Conservation (phyloP, 2,113 vertebrate species). For the Amblyopsis rosae region DNA sequence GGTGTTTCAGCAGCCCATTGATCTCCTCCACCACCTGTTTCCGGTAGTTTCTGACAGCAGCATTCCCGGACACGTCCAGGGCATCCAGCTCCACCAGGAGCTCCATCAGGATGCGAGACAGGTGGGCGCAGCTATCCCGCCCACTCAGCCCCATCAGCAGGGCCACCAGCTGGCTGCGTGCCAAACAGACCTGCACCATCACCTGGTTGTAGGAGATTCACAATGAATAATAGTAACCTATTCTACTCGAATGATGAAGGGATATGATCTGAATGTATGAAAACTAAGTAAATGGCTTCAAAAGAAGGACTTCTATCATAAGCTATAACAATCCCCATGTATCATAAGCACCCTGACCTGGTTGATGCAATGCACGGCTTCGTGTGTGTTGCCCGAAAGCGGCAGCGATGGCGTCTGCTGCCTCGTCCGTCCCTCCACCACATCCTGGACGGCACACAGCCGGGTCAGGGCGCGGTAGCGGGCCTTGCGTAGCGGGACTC, state of each 20-base stretch:
- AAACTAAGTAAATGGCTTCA: no score
- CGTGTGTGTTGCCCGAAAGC: conserved; percentile 86
- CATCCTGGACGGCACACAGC: conserved; percentile 90
- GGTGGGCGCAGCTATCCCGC: conserved; percentile 88
- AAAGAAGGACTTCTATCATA: no score
- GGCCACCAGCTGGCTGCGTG: conserved; percentile 87
- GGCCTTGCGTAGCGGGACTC: conserved; percentile 87
- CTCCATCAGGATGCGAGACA: conserved; percentile 91
- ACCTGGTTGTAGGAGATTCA: conserved; percentile 52
- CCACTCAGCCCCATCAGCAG: conserved; percentile 90
- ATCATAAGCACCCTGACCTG: conserved; percentile 81
- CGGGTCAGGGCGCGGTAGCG: conserved; percentile 89
- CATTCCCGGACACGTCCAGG: conserved; percentile 88
- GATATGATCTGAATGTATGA: no score
- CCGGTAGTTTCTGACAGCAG: conserved; percentile 90
- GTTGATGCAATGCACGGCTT: conserved; percentile 90
- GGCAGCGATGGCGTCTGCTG: conserved; percentile 87
- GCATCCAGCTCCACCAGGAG: conserved; percentile 92
- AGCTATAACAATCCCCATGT: no score
- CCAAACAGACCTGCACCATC: conserved; percentile 92
- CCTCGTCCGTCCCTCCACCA: conserved; percentile 83
- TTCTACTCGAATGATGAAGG: no score
- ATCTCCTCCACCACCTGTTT: conserved; percentile 96
- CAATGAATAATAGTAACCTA: no score
- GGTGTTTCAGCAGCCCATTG: conserved; percentile 87